Evolutionary conservation across 2,888 invertebrate genomes (phyloP).

Genomic region (Listrodromus nycthemerus): DNA sequence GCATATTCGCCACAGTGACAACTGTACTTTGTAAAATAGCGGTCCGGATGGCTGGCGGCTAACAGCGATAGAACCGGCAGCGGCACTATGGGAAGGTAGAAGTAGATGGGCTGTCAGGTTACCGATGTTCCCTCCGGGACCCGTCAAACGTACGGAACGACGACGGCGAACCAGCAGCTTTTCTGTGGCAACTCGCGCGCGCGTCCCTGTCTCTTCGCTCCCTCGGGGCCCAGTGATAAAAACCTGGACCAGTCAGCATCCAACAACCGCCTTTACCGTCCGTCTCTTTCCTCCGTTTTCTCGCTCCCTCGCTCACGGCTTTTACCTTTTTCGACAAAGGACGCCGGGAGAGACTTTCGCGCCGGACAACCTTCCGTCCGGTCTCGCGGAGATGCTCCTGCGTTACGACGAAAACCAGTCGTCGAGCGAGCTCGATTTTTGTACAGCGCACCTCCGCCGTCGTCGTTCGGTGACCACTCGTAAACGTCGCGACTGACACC

Average conservation of each 20-base stretch:
- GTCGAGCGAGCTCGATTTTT: slow-evolving; percentile 26
- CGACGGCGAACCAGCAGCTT: slow-evolving; percentile 76
- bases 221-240: slow-evolving; percentile 80
- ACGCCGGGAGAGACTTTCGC: slow-evolving; percentile 11
- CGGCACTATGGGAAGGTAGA: slow-evolving; percentile 53
- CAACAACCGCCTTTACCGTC: slow-evolving; percentile 74
- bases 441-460: neutral
- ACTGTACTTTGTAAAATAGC: slow-evolving; percentile 66
- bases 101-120: slow-evolving; percentile 80
- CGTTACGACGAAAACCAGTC: slow-evolving; percentile 49
- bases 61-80: slow-evolving; percentile 38
- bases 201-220: slow-evolving; percentile 72
- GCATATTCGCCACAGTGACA: slow-evolving; percentile 52
- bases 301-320: slow-evolving; percentile 29
- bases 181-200: slow-evolving; percentile 69
- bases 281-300: slow-evolving; percentile 1
- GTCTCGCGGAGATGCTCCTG: slow-evolving; percentile 29
- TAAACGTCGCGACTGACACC: slow-evolving; percentile 50
- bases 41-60: slow-evolving; percentile 40
- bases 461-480: slow-evolving; percentile 11
- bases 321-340: slow-evolving; percentile 57
- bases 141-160: slow-evolving; percentile 78
- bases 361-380: slow-evolving; percentile 31
- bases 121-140: slow-evolving; percentile 80
- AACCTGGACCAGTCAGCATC: slow-evolving; percentile 81